These are phyloP conservation scores for Dicaeum eximium DNA, from an alignment of 2,113 vertebrate genomes.

Conservation along the genomic window DNA sequence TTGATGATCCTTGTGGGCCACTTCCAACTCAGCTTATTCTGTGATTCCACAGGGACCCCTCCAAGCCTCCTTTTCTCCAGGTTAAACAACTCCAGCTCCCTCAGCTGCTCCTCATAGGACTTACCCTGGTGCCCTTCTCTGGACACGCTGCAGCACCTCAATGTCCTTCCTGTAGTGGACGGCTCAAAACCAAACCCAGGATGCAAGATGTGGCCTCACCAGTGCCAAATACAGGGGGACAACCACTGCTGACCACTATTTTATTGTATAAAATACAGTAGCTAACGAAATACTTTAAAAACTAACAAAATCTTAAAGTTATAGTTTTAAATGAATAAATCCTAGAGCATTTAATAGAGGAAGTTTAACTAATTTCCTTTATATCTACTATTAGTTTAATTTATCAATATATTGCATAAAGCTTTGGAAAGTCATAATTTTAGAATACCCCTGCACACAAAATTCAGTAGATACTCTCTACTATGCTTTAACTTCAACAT, in stretches of 20 bases:
- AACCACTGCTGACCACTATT: neutral
- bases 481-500: neutral
- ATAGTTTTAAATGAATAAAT: neutral
- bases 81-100: neutral
- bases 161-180: neutral
- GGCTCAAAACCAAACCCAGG: neutral
- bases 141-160: neutral
- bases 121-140: too few relatives aligned
- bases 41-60: neutral
- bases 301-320: neutral
- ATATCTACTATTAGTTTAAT: neutral
- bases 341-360: neutral
- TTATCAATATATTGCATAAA: neutral
- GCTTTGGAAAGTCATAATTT: neutral
- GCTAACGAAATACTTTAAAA: neutral
- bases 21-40: neutral
- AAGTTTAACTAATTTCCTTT: neutral
- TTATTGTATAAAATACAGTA: neutral
- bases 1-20: neutral
- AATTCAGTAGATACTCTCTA: neutral
- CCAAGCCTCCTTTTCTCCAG: neutral
- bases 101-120: neutral
- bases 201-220: neutral
- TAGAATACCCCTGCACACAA: rapidly evolving
- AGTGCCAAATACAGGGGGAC: neutral